These are phyloP conservation scores for Cuniculus paca DNA, from an alignment of 2,797 vertebrate species.

Conservation along the genomic window DNA sequence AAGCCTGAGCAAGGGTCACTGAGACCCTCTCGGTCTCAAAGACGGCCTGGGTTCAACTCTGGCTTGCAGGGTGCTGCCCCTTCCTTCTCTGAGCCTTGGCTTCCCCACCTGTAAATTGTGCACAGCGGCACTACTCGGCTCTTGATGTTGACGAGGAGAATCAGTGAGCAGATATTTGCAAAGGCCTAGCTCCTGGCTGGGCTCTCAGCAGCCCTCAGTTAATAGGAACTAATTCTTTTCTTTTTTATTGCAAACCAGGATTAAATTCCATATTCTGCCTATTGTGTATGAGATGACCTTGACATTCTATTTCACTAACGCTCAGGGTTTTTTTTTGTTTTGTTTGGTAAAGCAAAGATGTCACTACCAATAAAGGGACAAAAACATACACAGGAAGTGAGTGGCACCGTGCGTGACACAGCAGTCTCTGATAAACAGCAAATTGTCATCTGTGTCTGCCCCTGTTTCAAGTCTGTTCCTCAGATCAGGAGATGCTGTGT, in stretches of 20 bases:
- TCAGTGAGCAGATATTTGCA: neutral
- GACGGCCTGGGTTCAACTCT: neutral
- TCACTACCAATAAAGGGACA: fast-evolving
- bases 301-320: neutral
- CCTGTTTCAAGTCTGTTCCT: neutral
- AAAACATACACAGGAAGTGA: neutral
- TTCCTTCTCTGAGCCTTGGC: neutral
- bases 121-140: fast-evolving
- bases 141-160: neutral
- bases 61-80: neutral
- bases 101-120: neutral
- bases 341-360: neutral
- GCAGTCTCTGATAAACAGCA: neutral
- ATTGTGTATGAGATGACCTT: neutral
- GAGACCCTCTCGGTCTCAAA: neutral
- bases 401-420: fast-evolving
- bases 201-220: neutral
- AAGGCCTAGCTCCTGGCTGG: neutral
- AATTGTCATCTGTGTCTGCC: too few species aligned
- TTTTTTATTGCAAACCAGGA: too few species aligned
- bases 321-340: neutral
- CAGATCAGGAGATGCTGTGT: neutral
- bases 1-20: neutral
- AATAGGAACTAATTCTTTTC: neutral
- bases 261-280: neutral